These are phyloP conservation scores for Hymenochirus boettgeri DNA, from an alignment of 2,113 vertebrate genomes.

Conservation along the genomic window DNA sequence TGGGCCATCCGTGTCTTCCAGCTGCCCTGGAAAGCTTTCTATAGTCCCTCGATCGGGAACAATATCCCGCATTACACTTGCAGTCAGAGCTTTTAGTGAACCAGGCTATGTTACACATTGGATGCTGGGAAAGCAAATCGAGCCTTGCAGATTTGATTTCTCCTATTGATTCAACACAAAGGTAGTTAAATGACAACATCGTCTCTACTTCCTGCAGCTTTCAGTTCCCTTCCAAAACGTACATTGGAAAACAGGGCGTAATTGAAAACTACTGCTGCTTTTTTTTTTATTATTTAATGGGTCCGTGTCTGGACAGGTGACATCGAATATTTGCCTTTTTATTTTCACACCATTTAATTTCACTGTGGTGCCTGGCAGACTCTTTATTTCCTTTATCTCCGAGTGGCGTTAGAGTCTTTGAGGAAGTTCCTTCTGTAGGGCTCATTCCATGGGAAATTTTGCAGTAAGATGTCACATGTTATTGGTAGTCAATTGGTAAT, in stretches of 20 bases:
- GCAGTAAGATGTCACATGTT: background rate
- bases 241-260: background rate
- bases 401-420: background rate
- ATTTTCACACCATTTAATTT: background rate
- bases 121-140: constrained; percentile 56
- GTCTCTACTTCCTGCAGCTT: constrained; percentile 42
- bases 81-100: constrained; percentile 57
- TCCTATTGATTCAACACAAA: constrained; percentile 51
- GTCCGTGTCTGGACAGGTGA: background rate
- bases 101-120: constrained; percentile 63
- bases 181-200: constrained; percentile 21
- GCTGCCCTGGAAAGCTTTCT: constrained; percentile 47
- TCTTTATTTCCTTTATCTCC: background rate
- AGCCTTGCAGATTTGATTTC: constrained; percentile 48
- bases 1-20: constrained; percentile 38
- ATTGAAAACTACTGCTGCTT: background rate
- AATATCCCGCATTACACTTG: constrained; percentile 45
- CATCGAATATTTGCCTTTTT: background rate
- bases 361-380: background rate
- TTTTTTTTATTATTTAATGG: background rate
- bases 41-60: constrained; percentile 42
- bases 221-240: background rate
- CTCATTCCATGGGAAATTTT: background rate
- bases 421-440: too few species aligned
- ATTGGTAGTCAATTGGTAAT: too few species aligned